Evolutionary conservation across 1,140 invertebrate species (phyloP).

Genomic region (Brachystomella parvula): DNA sequence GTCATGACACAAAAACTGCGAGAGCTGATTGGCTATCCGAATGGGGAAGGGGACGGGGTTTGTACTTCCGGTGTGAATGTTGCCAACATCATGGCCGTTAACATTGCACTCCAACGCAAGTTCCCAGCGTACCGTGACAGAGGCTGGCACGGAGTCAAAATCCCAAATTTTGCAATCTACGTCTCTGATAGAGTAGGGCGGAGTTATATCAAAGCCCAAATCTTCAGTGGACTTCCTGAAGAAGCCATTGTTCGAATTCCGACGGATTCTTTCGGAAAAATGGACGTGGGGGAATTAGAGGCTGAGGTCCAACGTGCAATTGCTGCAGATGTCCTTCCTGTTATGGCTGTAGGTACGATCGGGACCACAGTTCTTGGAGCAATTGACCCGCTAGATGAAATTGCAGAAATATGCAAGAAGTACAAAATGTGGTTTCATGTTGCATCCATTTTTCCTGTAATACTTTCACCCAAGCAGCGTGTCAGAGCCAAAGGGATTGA

Average conservation of each 20-base stretch:
- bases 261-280: constrained; percentile 8
- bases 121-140: constrained; percentile 64
- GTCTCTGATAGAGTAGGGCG: constrained; percentile 90
- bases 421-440: constrained; percentile 22
- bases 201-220: constrained; percentile 65
- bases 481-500: background rate
- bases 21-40: constrained; percentile 69
- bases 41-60: constrained; percentile 76
- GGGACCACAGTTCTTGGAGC: constrained; percentile 10
- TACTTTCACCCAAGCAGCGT: background rate
- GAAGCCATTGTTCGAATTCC: background rate
- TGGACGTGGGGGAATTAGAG: background rate
- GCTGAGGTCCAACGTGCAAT: background rate
- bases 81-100: constrained; percentile 88
- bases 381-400: constrained; percentile 10
- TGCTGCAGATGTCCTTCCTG: background rate
- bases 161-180: constrained; percentile 60
- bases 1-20: constrained; percentile 71
- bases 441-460: constrained; percentile 58
- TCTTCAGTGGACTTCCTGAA: background rate
- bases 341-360: constrained; percentile 13
- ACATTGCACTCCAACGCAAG: constrained; percentile 67
- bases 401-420: constrained; percentile 10
- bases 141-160: background rate
- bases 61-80: constrained; percentile 91